Percentiles rank a stretch among this genome's conserved stretches.
phyloP scores from a whole-genome alignment of 2,888 invertebrate genomes.

The Papilio gigon region DNA sequence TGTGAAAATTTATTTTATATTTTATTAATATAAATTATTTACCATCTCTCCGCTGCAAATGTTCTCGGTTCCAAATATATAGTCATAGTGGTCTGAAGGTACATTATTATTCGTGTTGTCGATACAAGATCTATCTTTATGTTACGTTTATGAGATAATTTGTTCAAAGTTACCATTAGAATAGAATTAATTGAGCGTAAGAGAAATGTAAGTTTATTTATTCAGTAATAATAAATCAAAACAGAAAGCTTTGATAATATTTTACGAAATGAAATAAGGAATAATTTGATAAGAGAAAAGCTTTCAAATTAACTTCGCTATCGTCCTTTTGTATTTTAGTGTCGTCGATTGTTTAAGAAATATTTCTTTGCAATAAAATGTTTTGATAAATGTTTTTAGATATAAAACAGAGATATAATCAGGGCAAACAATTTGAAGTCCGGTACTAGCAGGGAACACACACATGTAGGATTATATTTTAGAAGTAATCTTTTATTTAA shows the following conservation, averaged over 20 bases:
- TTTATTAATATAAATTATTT: not conserved
- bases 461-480: no score
- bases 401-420: not conserved
- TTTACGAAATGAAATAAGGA: constrained; percentile 5
- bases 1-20: not conserved
- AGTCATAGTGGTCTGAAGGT: no score
- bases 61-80: no score
- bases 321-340: constrained; percentile 13
- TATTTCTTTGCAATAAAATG: not conserved
- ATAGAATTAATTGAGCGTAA: not conserved
- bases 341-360: constrained; percentile 9
- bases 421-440: no score
- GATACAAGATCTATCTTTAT: not conserved
- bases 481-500: no score
- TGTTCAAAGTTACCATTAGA: not conserved
- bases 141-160: not conserved
- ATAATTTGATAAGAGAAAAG: constrained; percentile 16
- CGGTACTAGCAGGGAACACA: no score
- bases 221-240: constrained; percentile 24
- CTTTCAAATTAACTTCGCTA: constrained; percentile 18
- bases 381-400: not conserved
- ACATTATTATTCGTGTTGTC: not conserved
- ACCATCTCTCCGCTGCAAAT: no score
- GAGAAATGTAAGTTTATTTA: constrained; percentile 2
- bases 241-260: constrained; percentile 9